Evolutionary conservation across 2,797 vertebrate species (phyloP).

Genomic region (Vultur gryphus): DNA sequence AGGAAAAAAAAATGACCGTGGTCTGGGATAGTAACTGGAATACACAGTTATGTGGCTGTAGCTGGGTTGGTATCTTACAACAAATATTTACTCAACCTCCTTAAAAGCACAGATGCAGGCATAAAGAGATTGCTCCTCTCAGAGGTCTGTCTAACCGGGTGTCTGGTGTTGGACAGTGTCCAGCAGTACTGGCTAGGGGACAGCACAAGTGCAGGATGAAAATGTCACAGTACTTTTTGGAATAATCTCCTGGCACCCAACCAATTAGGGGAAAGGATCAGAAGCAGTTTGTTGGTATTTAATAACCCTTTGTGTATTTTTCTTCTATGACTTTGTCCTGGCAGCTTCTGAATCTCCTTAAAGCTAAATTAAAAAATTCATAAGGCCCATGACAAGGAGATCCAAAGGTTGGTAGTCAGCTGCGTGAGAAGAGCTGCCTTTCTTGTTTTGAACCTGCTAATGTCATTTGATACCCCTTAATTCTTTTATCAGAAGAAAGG

Average conservation of each 20-base stretch:
- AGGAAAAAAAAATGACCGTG: rapidly evolving
- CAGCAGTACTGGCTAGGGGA: background rate
- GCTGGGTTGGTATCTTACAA: background rate
- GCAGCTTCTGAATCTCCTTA: background rate
- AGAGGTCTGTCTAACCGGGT: background rate
- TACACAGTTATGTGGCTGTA: background rate
- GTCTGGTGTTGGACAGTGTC: background rate
- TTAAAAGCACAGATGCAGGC: background rate
- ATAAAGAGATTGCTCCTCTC: background rate
- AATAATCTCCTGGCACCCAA: background rate
- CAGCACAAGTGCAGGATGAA: background rate
- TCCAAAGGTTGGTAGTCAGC: background rate
- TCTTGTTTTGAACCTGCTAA: background rate
- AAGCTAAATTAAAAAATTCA: background rate
- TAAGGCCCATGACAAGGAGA: background rate
- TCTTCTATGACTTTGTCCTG: background rate
- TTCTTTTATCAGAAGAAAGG: background rate
- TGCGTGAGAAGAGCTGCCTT: background rate
- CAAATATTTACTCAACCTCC: background rate
- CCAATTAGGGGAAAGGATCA: background rate
- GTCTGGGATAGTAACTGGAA: background rate
- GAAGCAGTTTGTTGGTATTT: background rate
- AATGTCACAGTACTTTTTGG: background rate
- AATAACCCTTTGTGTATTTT: background rate
- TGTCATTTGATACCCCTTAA: background rate